Conservation (phyloP, 35 echinoderm and acorn worm species). For the Hemicentrotus pulcherrimus region DNA sequence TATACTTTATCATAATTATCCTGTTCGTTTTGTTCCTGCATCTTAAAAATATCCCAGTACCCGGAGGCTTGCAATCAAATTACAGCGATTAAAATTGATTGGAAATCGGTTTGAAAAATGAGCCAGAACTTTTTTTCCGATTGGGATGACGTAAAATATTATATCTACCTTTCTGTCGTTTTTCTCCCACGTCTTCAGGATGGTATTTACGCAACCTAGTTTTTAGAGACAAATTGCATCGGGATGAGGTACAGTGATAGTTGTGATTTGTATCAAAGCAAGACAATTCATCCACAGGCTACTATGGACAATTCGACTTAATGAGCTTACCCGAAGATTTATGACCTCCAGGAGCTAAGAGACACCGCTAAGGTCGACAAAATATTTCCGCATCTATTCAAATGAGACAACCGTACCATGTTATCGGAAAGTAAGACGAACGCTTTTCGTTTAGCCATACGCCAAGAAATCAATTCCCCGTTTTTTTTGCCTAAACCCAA, state of each 20-base stretch:
- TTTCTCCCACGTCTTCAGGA: background rate
- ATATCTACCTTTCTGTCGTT: background rate
- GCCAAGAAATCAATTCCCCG: background rate
- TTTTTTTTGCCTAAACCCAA: background rate
- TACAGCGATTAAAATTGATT: background rate
- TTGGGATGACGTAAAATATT: background rate
- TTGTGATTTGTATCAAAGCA: background rate
- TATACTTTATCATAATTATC: background rate
- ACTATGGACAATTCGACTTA: background rate
- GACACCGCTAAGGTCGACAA: background rate
- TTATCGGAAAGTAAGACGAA: background rate
- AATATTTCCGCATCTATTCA: slow-evolving; percentile 13
- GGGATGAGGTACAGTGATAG: background rate
- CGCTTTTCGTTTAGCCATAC: background rate
- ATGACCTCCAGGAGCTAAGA: background rate
- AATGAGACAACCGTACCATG: background rate
- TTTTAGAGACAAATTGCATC: background rate
- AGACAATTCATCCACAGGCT: background rate
- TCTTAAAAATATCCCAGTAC: background rate
- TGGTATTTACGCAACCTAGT: background rate
- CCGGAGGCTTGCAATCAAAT: background rate
- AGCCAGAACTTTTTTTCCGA: background rate
- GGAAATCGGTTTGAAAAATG: background rate
- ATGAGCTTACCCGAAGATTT: background rate
- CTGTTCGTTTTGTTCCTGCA: background rate